A percentile compares a stretch with the other conserved stretches of the same genome.
Evolutionary conservation across 2,888 invertebrate genomes (phyloP).

Genomic region (Ischnura elegans): DNA sequence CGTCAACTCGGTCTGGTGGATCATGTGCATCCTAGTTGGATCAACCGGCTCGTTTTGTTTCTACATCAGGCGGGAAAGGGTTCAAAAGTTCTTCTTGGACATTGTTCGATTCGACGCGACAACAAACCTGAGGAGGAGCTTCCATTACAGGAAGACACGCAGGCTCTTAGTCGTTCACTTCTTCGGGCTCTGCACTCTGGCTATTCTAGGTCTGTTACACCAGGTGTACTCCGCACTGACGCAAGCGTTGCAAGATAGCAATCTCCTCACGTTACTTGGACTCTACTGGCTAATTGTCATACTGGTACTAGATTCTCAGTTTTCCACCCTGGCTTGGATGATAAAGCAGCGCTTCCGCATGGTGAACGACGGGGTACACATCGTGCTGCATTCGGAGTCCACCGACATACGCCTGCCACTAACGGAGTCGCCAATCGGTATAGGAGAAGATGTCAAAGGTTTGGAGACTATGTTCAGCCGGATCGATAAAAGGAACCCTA

Average conservation of each 20-base stretch:
- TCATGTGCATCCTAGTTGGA: slow-evolving; percentile 39
- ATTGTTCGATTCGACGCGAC: slow-evolving; percentile 33
- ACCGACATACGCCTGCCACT: not conserved
- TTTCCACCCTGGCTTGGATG: slow-evolving; percentile 39
- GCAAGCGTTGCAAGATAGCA: slow-evolving; percentile 45
- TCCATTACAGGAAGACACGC: not conserved
- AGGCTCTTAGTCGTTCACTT: not conserved
- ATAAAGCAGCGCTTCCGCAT: slow-evolving; percentile 24
- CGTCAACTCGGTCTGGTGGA: slow-evolving; percentile 45
- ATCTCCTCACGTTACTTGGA: slow-evolving; percentile 32
- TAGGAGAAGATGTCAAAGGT: not conserved
- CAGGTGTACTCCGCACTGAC: slow-evolving; percentile 42
- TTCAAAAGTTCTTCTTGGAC: slow-evolving; percentile 30
- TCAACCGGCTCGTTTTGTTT: not conserved
- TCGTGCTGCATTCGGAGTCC: not conserved
- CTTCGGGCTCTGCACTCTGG: not conserved
- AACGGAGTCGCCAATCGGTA: not conserved
- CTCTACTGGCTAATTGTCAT: slow-evolving; percentile 58
- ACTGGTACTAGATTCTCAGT: slow-evolving; percentile 42
- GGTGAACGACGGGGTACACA: slow-evolving; percentile 9
- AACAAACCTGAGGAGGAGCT: not conserved
- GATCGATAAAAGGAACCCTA: not conserved
- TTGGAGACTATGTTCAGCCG: not conserved
- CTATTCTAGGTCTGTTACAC: not conserved
- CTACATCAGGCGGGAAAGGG: not conserved